Conservation (phyloP, 2,113 vertebrate genomes). For the Mormyrus lacerda region DNA sequence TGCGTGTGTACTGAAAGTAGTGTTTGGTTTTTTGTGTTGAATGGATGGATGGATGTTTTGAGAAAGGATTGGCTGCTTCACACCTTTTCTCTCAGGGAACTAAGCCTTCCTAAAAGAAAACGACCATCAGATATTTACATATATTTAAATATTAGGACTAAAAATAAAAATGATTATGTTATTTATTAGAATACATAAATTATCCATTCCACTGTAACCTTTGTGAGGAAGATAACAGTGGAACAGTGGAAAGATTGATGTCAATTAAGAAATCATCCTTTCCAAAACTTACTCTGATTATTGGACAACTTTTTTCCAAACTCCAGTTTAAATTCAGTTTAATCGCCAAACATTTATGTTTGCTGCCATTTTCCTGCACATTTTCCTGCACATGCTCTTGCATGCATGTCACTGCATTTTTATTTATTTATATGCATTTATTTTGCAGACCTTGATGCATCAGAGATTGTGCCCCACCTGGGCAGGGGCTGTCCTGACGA, state of each 20-base stretch:
- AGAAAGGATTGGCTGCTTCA: not conserved
- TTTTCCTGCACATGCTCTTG: not conserved
- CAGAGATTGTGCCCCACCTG: not conserved
- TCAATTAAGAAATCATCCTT: not conserved
- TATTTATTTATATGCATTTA: not conserved
- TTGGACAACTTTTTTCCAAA: not conserved
- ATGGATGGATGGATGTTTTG: not conserved
- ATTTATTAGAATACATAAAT: not conserved
- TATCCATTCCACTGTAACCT: not conserved
- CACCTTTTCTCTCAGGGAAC: not conserved
- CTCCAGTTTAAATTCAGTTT: not conserved
- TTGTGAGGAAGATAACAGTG: not conserved
- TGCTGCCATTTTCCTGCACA: not conserved
- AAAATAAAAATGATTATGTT: not conserved
- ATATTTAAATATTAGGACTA: not conserved
- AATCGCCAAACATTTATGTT: not conserved
- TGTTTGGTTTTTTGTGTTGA: not conserved
- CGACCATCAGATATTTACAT: not conserved
- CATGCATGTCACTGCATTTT: not conserved
- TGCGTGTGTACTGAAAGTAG: not conserved
- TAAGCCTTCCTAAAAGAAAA: not conserved
- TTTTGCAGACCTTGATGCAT: not conserved
- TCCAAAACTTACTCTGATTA: not conserved
- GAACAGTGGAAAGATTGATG: not conserved
- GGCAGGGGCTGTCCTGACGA: not conserved